Conservation (phyloP, 1,140 invertebrate species). For the Helicoverpa zea region DNA sequence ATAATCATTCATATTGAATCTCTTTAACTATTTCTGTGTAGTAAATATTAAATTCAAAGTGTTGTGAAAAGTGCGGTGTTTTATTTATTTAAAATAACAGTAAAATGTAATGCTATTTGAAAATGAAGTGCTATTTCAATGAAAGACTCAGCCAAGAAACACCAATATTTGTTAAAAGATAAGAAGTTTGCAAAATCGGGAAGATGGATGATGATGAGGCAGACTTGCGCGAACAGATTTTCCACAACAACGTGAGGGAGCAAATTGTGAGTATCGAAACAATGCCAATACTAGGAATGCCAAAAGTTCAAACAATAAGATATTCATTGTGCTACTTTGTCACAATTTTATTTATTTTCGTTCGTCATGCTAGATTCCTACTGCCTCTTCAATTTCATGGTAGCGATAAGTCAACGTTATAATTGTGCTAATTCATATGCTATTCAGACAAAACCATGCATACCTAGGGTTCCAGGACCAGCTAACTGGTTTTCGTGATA, state of each 20-base stretch:
- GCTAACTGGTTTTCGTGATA: neutral
- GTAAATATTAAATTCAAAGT: constrained; percentile 22
- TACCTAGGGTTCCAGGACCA: neutral
- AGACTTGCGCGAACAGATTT: constrained; percentile 94
- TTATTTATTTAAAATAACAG: constrained; percentile 1
- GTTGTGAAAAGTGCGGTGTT: constrained; percentile 5
- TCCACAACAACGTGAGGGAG: constrained; percentile 97
- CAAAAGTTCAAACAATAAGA: neutral
- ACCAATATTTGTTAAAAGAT: constrained; percentile 68
- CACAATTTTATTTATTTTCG: constrained; percentile 9
- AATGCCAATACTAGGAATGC: constrained; percentile 12
- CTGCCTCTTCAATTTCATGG: neutral
- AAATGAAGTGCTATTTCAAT: constrained; percentile 73
- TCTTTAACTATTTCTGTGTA: neutral
- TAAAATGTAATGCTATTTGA: constrained; percentile 63
- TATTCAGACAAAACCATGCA: neutral
- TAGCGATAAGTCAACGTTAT: neutral
- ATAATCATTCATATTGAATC: constrained; percentile 9
- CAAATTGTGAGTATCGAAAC: constrained; percentile 93
- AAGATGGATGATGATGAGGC: constrained; percentile 88
- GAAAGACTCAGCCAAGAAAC: constrained; percentile 61
- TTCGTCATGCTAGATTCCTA: neutral
- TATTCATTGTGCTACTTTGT: neutral
- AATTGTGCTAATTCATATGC: neutral
- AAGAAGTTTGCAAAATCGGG: constrained; percentile 57